Evolutionary conservation across 2,888 invertebrate species (phyloP).

Genomic region (Isotomurus palustris): DNA sequence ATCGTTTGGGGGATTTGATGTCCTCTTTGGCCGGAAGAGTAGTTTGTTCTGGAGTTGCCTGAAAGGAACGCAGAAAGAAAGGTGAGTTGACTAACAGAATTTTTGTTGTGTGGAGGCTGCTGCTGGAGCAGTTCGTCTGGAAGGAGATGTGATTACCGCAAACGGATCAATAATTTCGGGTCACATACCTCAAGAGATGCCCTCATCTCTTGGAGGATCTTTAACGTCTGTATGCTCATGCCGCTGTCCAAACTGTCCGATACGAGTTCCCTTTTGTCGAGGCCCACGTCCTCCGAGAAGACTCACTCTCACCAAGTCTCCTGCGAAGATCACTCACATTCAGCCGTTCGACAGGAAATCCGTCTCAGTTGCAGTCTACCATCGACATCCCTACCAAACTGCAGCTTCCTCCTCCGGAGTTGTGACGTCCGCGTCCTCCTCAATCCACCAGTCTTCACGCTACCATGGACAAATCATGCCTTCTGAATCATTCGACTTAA

Average conservation of each 20-base stretch:
- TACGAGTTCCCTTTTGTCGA: slow-evolving; percentile 31
- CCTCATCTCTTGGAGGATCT: slow-evolving; percentile 42
- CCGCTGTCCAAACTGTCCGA: slow-evolving; percentile 47
- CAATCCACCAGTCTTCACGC: slow-evolving; percentile 24
- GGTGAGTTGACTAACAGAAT: no score
- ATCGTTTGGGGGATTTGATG: no score
- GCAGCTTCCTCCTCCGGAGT: slow-evolving; percentile 21
- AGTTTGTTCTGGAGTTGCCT: no score
- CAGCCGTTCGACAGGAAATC: slow-evolving; percentile 41
- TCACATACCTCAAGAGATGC: slow-evolving; percentile 54
- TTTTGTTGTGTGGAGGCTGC: slow-evolving; percentile 66
- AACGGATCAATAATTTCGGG: slow-evolving; percentile 79
- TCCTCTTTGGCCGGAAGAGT: no score
- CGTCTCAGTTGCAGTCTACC: slow-evolving; percentile 44
- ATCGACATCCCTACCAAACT: slow-evolving; percentile 39
- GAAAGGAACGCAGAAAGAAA: no score
- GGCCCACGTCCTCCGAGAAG: slow-evolving; percentile 42
- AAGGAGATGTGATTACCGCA: slow-evolving; percentile 94
- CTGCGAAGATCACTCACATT: slow-evolving; percentile 44
- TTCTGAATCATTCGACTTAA: slow-evolving; percentile 46
- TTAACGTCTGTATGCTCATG: slow-evolving; percentile 48
- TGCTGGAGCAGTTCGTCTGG: slow-evolving; percentile 87
- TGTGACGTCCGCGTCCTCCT: slow-evolving; percentile 19
- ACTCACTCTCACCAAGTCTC: slow-evolving; percentile 45
- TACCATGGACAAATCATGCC: slow-evolving; percentile 43